These are phyloP conservation scores for Bombycilla garrulus DNA, from an alignment of 2,113 vertebrate species.

Conservation along the genomic window DNA sequence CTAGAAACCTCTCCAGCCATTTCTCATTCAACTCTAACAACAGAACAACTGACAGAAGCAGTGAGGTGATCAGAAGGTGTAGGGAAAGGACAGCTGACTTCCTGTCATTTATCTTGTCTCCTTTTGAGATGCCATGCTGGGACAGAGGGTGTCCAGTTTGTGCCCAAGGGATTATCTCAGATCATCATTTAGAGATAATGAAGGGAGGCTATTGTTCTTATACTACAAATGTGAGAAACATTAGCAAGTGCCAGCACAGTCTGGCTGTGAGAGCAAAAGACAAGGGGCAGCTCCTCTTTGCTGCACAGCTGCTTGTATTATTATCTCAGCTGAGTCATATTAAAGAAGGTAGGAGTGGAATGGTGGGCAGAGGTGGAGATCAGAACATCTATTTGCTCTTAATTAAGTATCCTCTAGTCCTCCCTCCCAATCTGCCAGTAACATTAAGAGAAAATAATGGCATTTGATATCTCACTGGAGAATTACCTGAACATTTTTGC, in stretches of 20 bases:
- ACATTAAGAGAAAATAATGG: not conserved
- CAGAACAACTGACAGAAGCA: not conserved
- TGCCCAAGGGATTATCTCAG: not conserved
- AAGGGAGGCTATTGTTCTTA: not conserved
- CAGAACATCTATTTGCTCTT: conserved; percentile 18
- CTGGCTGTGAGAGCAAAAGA: not conserved
- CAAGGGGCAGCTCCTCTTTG: conserved; percentile 2
- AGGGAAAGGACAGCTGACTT: not conserved
- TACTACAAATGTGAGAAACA: not conserved
- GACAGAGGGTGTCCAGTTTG: not conserved
- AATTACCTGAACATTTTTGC: conserved; percentile 18
- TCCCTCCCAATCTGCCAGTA: not conserved
- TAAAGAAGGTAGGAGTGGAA: conserved; percentile 1
- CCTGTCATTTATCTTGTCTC: not conserved
- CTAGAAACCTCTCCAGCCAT: not conserved
- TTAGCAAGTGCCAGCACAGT: not conserved
- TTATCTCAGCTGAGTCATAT: not conserved
- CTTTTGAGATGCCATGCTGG: not conserved
- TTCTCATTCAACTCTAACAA: not conserved
- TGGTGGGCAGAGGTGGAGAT: not conserved
- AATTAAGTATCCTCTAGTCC: conserved; percentile 2
- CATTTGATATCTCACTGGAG: not conserved
- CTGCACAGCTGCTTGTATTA: not conserved
- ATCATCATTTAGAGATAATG: not conserved
- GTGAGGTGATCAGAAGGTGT: not conserved